A percentile compares a stretch with the other conserved stretches of the same genome.
Evolutionary conservation across 2,797 vertebrate genomes (phyloP).

Genomic region (Lindbergichthys nudifrons): DNA sequence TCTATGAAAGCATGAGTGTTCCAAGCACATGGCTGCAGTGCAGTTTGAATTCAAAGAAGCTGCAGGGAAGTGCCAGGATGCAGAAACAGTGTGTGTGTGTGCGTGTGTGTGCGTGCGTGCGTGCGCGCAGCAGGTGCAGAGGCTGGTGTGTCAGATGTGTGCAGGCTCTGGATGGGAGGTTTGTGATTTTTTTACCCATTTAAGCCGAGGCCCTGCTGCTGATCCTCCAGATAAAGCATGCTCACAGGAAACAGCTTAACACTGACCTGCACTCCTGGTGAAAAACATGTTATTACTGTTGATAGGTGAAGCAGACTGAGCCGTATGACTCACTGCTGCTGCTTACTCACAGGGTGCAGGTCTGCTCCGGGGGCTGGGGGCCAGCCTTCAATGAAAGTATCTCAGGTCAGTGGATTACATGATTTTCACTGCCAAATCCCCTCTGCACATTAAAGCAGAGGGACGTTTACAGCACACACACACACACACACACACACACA

Average conservation of each 20-base stretch:
- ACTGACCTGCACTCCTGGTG: constrained; percentile 22
- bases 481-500: background rate
- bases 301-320: constrained; percentile 26
- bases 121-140: background rate
- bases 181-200: constrained; percentile 35
- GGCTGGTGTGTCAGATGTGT: background rate
- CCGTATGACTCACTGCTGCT: background rate
- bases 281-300: constrained; percentile 31
- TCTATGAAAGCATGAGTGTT: background rate
- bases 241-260: constrained; percentile 26
- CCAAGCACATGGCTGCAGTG: background rate
- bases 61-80: too few species aligned
- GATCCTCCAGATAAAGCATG: constrained; percentile 40
- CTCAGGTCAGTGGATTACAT: background rate
- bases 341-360: constrained; percentile 4
- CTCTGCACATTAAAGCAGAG: background rate
- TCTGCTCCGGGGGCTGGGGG: background rate
- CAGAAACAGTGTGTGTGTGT: too few species aligned
- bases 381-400: constrained; percentile 5
- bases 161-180: constrained; percentile 2
- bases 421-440: constrained; percentile 8
- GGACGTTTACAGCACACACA: background rate
- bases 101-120: too few species aligned
- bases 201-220: constrained; percentile 15
- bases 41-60: background rate